Conservation (phyloP, 1,140 invertebrate species). For the Telenomus remus region DNA sequence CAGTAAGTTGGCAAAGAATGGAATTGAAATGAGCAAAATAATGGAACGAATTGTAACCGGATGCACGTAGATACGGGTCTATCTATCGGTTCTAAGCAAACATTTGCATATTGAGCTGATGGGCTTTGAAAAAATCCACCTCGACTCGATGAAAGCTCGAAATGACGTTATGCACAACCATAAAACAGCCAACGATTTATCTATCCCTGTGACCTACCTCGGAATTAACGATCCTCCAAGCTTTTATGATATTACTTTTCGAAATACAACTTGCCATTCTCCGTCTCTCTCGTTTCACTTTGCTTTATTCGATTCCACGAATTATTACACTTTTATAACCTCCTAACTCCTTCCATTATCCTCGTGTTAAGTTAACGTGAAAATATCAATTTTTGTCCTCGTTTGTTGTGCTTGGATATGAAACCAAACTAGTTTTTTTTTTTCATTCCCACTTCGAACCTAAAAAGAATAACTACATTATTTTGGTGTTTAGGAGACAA, state of each 20-base stretch:
- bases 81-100: slow-evolving; percentile 56
- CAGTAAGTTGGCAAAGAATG: too few species aligned
- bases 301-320: slow-evolving; percentile 28
- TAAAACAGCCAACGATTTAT: slow-evolving; percentile 52
- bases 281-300: slow-evolving; percentile 21
- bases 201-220: slow-evolving; percentile 53
- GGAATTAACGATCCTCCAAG: slow-evolving; percentile 65
- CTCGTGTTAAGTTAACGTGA: slow-evolving; percentile 27
- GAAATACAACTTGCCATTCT: slow-evolving; percentile 17
- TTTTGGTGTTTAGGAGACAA: too few species aligned
- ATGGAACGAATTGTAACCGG: slow-evolving; percentile 49
- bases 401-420: too few species aligned
- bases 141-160: slow-evolving; percentile 44
- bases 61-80: slow-evolving; percentile 52
- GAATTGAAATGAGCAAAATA: too few species aligned
- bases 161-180: slow-evolving; percentile 47
- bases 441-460: too few species aligned
- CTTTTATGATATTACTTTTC: slow-evolving; percentile 55
- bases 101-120: slow-evolving; percentile 54
- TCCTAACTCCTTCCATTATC: slow-evolving; percentile 32
- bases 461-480: too few species aligned
- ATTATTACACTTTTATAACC: slow-evolving; percentile 32
- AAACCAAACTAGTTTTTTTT: too few species aligned
- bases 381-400: slow-evolving; percentile 16
- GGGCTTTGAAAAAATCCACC: slow-evolving; percentile 38